A percentile compares a stretch with the other conserved stretches of the same genome.
Conservation (phyloP, 2,888 invertebrate genomes). For the Aspidiotus rigidus region DNA sequence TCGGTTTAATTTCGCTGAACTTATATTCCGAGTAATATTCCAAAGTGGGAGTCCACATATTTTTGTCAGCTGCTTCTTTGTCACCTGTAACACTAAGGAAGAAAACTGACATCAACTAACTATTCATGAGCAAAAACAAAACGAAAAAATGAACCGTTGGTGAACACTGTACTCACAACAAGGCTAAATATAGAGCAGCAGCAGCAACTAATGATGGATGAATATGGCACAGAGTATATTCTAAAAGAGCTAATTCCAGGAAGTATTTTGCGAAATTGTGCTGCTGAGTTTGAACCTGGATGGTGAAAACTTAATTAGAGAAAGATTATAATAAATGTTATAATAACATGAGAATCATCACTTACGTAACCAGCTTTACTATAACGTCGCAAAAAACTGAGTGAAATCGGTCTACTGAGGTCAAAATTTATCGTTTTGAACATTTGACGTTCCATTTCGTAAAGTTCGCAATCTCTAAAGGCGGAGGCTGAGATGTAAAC, state of each 20-base stretch:
- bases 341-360: slow-evolving; percentile 5
- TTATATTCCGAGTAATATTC: slow-evolving; percentile 66
- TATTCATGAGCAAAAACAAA: background rate
- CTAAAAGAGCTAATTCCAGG: slow-evolving; percentile 71
- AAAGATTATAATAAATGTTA: too few species aligned
- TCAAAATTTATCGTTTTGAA: slow-evolving; percentile 66
- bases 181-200: slow-evolving; percentile 65
- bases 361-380: slow-evolving; percentile 49
- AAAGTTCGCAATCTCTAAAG: slow-evolving; percentile 66
- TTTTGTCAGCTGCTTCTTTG: slow-evolving; percentile 43
- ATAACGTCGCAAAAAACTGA: slow-evolving; percentile 79
- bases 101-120: background rate
- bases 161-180: slow-evolving; percentile 40
- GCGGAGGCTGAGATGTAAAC: slow-evolving; percentile 83
- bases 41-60: slow-evolving; percentile 66
- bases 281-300: slow-evolving; percentile 55
- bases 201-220: slow-evolving; percentile 77
- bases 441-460: slow-evolving; percentile 73
- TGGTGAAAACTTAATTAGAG: slow-evolving; percentile 35
- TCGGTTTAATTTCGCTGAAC: slow-evolving; percentile 57
- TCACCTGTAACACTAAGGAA: slow-evolving; percentile 35
- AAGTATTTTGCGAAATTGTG: slow-evolving; percentile 85
- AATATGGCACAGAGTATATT: slow-evolving; percentile 67
- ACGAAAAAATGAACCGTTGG: slow-evolving; percentile 34
- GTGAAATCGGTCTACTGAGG: slow-evolving; percentile 74